Base-by-base conservation (phyloP, 2,888 invertebrate genomes). In the Clepsis dumicolana region DNA sequence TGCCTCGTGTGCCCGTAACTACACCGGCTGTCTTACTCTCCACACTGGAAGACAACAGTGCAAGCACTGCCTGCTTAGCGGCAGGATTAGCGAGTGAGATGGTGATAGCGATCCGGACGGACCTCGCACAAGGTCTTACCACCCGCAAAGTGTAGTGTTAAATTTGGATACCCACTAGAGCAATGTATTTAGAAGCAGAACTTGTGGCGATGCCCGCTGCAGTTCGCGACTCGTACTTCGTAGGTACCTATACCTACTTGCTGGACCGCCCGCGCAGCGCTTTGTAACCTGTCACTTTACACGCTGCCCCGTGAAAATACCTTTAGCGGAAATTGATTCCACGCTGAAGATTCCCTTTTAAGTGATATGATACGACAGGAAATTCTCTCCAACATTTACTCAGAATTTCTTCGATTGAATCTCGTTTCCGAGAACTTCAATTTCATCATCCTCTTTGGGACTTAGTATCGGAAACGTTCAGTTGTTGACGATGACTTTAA, bases 281-380 rank as follows among this genome's bases (percentile, higher is more conserved):
- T 66, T 62, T 67, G 62, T 67, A 35, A 38, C 38, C 24, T 27
- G 66, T 62, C 66, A 62, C 62, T 62, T 61, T 56, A 44, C 61
- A 54, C 32, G 5, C n/a, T 14, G 14, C 14, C 52, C 27, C 35
- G 56, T 7, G n/a, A 35, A 65, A 67, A 32, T 27, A 60, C 60
- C 24, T 41, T 48, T 14, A 54, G 48, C 25, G 54, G 35, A 66
- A 48, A 66, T 62, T 25, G 35, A 24, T 32, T 35, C 27, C 35
- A 54, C n/a, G 35, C 44, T 27, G 10, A 44, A 21, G 25, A 57
- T 27, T 54, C 16, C 54, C 18, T 48, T 35, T 18, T 54, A 48
- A 54, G 32, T 21, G 32, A 53, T 53, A 41, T 32, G 32, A 4
- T 38, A 21, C 38, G 27, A 7, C 56, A 62, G 56, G 12, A 66